phyloP scores from a whole-genome alignment of 2,113 vertebrate genomes.

The Dicrurus megarhynchus region DNA sequence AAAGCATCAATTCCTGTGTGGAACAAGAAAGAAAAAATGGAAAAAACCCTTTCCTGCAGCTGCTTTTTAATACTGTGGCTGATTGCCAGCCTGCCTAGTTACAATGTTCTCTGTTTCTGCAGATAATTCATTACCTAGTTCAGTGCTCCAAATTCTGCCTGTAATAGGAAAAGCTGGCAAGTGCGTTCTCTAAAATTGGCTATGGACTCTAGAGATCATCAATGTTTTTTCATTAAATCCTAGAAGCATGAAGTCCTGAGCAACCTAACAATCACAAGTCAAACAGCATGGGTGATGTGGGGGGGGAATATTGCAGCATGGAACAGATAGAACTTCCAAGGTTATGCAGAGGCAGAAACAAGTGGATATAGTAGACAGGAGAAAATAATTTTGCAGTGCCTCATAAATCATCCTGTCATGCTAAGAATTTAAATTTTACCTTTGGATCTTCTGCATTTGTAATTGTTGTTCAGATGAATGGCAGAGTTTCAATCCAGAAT shows the following conservation, averaged over 20 bases:
- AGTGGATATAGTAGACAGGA: not conserved
- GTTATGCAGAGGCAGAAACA: not conserved
- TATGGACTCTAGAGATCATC: not conserved
- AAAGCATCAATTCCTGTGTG: not conserved
- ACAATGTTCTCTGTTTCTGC: not conserved
- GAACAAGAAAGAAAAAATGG: not conserved
- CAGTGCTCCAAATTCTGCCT: not conserved
- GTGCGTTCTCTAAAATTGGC: not conserved
- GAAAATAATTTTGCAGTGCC: not conserved
- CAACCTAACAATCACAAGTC: not conserved
- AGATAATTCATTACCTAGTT: not conserved
- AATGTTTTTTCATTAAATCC: not conserved
- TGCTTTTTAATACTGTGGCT: not conserved
- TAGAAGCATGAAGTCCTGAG: not conserved
- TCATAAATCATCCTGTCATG: not conserved
- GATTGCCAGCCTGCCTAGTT: not conserved
- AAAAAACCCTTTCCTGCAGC: not conserved
- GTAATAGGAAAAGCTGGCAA: not conserved
- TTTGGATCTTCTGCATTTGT: not conserved
- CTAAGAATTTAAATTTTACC: conserved; percentile 4
- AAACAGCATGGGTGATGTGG: rapidly evolving
- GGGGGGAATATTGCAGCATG: not conserved
- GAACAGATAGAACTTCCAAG: not conserved
- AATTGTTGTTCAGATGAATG: not conserved
- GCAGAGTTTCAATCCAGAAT: not conserved